phyloP scores from a whole-genome alignment of 2,888 invertebrate genomes.

The Monoplex corrugatus region DNA sequence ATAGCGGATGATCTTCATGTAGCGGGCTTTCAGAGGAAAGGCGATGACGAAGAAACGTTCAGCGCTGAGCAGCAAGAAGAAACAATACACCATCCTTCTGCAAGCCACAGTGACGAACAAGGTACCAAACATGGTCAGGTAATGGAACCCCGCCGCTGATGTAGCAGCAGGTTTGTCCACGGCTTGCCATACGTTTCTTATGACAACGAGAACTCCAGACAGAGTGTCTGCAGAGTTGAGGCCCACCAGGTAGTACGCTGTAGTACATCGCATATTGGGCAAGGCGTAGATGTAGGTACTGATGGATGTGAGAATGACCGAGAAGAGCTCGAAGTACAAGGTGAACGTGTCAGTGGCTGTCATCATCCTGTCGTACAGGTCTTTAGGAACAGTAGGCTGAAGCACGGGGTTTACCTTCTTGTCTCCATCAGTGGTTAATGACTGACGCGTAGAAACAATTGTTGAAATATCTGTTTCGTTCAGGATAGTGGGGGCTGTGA shows the following conservation, averaged over 20 bases:
- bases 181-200: not conserved
- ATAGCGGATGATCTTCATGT: slow-evolving; percentile 20
- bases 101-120: not conserved
- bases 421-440: not conserved
- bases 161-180: not conserved
- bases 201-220: not conserved
- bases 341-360: not conserved
- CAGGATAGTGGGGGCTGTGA: not conserved
- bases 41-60: slow-evolving; percentile 22
- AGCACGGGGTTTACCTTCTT: not conserved
- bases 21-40: slow-evolving; percentile 5
- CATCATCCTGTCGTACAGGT: not conserved
- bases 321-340: not conserved
- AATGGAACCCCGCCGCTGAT: not conserved
- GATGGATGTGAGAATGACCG: not conserved
- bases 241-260: not conserved
- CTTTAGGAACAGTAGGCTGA: not conserved
- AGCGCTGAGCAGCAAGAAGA: not conserved
- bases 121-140: not conserved
- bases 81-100: slow-evolving; percentile 18
- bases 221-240: slow-evolving; percentile 14
- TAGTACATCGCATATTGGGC: not conserved
- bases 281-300: slow-evolving; percentile 11
- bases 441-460: not conserved
- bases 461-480: not conserved